These are phyloP conservation scores for Polydrusus cervinus DNA, from an alignment of 2,888 invertebrate species.

Conservation along the genomic window DNA sequence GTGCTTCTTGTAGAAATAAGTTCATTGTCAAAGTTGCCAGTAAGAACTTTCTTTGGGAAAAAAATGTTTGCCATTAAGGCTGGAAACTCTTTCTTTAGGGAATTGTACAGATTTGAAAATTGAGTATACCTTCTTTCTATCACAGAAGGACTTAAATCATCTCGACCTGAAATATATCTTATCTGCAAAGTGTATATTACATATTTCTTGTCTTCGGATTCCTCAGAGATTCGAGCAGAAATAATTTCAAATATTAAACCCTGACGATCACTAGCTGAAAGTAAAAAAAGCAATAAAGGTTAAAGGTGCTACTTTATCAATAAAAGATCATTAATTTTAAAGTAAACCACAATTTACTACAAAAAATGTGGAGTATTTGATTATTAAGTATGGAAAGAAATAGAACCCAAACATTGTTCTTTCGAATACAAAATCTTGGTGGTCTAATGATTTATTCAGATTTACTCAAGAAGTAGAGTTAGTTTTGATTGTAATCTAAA, in stretches of 20 bases:
- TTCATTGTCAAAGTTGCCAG: conserved; percentile 79
- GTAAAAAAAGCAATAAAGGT: no score
- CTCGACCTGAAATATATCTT: conserved; percentile 74
- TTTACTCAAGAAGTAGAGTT: no score
- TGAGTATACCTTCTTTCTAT: conserved; percentile 84
- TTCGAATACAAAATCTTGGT: no score
- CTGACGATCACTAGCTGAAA: conserved; percentile 62
- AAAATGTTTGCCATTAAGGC: conserved; percentile 72
- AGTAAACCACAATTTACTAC: no score
- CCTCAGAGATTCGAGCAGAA: conserved; percentile 78
- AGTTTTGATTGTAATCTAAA: no score
- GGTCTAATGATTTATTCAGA: no score
- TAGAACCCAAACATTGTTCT: no score
- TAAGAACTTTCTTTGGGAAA: conserved; percentile 81
- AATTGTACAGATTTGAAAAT: conserved; percentile 78
- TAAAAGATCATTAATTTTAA: no score
- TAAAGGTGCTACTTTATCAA: no score
- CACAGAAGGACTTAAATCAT: conserved; percentile 76
- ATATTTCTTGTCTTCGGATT: conserved; percentile 78
- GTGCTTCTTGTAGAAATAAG: conserved; percentile 78
- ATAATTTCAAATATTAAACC: conserved; percentile 79
- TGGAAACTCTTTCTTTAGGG: conserved; percentile 77
- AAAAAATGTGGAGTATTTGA: no score
- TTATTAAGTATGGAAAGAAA: no score
- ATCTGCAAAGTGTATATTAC: conserved; percentile 82